Conservation (phyloP, 2,888 invertebrate species). For the Hypomecis atomaria region DNA sequence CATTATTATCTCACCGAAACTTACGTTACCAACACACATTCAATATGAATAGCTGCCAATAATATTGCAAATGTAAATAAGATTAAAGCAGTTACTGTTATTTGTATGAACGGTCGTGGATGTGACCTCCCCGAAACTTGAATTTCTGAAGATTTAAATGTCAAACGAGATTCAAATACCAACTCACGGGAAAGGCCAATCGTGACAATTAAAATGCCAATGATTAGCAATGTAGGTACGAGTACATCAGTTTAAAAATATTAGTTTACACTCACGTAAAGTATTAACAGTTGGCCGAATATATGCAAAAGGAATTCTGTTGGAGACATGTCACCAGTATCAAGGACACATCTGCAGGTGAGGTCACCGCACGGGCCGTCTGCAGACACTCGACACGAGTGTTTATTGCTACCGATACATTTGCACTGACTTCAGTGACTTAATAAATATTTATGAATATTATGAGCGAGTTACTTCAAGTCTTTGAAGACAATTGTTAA, state of each 20-base stretch:
- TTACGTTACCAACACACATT: background rate
- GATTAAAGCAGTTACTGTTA: background rate
- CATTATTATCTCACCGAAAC: constrained; percentile 14
- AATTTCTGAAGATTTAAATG: constrained; percentile 37
- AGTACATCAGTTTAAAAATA: constrained; percentile 26
- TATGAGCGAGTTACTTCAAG: constrained; percentile 26
- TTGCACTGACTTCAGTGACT: constrained; percentile 49
- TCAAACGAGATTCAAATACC: constrained; percentile 39
- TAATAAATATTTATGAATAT: constrained; percentile 34
- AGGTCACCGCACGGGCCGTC: constrained; percentile 54
- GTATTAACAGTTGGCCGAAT: constrained; percentile 48
- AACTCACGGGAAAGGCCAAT: constrained; percentile 19
- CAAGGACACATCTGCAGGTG: constrained; percentile 47
- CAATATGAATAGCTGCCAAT: too few relatives aligned
- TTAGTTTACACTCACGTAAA: constrained; percentile 51
- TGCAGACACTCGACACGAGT: constrained; percentile 56
- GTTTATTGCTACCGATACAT: constrained; percentile 57
- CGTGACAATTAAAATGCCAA: constrained; percentile 31
- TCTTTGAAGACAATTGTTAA: constrained; percentile 37
- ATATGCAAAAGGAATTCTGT: constrained; percentile 48
- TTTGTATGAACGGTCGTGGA: background rate
- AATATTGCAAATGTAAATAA: too few relatives aligned
- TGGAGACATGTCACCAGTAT: constrained; percentile 46
- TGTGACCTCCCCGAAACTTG: constrained; percentile 15
- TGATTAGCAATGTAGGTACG: constrained; percentile 28